Conservation (phyloP, 2,797 vertebrate genomes). For the Champsocephalus gunnari region DNA sequence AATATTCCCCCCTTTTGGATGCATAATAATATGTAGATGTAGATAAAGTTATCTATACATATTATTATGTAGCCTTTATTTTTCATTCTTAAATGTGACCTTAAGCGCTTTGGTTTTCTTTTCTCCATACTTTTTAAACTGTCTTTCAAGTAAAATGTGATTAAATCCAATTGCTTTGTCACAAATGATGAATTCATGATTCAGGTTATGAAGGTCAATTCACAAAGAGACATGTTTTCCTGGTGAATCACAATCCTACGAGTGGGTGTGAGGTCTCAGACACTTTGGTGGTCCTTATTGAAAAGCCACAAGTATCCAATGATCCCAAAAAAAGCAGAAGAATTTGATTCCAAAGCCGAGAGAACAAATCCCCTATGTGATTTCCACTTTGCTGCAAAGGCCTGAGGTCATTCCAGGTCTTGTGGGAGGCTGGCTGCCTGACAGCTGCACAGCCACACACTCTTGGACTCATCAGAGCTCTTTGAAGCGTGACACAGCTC, state of each 20-base stretch:
- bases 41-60: too few species aligned
- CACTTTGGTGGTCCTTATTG: constrained; percentile 3
- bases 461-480: constrained; percentile 26
- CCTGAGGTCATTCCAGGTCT: constrained; percentile 58
- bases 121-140: background rate
- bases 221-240: constrained; percentile 5
- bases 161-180: background rate
- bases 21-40: too few species aligned
- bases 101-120: background rate
- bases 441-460: constrained; percentile 38
- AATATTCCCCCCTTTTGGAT: too few species aligned
- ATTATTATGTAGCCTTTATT: too few species aligned
- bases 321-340: background rate
- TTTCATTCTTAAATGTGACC: background rate
- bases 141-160: background rate
- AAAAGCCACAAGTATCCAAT: constrained; percentile 18
- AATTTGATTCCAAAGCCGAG: constrained; percentile 8
- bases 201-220: background rate
- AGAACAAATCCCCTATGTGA: constrained; percentile 32
- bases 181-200: background rate
- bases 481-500: constrained; percentile 32
- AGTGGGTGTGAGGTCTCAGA: background rate
- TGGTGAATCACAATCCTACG: constrained; percentile 7
- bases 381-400: constrained; percentile 16
- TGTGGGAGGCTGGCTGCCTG: constrained; percentile 50